A percentile compares a stretch with the other conserved stretches of the same genome.
phyloP scores from a whole-genome alignment of 2,888 invertebrate species.

The Parelbella ahira region DNA sequence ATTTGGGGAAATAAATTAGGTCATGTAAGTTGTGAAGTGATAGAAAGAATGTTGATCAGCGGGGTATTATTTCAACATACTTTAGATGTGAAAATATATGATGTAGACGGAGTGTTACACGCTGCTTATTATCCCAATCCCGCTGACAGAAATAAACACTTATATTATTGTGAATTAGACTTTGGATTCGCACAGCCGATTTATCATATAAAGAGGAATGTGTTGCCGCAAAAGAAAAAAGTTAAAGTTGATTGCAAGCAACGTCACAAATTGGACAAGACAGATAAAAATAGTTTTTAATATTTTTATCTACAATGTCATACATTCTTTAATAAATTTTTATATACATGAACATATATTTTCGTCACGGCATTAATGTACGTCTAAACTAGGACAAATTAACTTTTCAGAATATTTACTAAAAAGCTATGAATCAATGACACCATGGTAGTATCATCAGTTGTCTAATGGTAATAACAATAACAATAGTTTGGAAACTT shows the following conservation, averaged over 20 bases:
- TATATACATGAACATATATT: too few species aligned
- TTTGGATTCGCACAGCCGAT: conserved; percentile 62
- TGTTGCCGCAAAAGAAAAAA: conserved; percentile 39
- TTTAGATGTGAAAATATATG: conserved; percentile 58
- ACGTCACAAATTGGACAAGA: conserved; percentile 56
- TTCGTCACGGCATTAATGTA: too few species aligned
- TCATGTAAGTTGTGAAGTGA: conserved; percentile 59
- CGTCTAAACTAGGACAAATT: too few species aligned
- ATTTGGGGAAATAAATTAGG: conserved; percentile 66
- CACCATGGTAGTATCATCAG: too few species aligned
- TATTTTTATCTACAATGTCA: neutral
- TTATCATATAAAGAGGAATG: conserved; percentile 58
- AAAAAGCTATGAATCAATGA: too few species aligned
- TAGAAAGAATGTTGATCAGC: conserved; percentile 59
- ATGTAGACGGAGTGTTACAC: conserved; percentile 50
- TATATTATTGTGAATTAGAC: conserved; percentile 77
- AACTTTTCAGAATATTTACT: too few species aligned
- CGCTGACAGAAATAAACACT: conserved; percentile 70
- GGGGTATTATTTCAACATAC: conserved; percentile 58
- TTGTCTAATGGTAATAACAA: too few species aligned
- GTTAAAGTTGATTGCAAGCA: conserved; percentile 60
- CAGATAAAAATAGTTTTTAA: conserved; percentile 43
- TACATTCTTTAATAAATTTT: neutral
- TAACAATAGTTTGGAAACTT: too few species aligned
- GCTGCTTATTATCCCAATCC: conserved; percentile 67